A percentile compares a stretch with the other conserved stretches of the same genome.
Evolutionary conservation across 2,888 invertebrate genomes (phyloP).

Genomic region (Morinoia aosen): DNA sequence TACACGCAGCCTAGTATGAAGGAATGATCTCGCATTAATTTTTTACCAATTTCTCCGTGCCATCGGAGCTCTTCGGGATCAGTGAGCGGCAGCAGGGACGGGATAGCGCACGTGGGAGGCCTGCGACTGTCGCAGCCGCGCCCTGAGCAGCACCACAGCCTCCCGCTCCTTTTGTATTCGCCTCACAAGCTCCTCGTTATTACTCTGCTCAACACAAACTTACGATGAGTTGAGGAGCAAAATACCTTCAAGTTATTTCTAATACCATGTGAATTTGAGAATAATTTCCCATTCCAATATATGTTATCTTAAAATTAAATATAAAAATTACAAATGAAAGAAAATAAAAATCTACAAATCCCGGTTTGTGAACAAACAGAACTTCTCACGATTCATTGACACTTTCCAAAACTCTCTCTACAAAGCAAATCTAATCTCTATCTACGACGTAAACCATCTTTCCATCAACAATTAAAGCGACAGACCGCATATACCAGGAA

Average conservation of each 20-base stretch:
- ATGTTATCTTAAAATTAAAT: background rate
- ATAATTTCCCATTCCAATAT: background rate
- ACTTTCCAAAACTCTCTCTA: background rate
- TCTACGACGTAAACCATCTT: no score
- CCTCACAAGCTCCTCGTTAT: conserved; percentile 71
- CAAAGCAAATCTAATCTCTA: background rate
- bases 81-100: background rate
- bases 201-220: conserved; percentile 55
- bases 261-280: background rate
- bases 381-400: background rate
- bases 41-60: background rate
- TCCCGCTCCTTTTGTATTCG: conserved; percentile 72
- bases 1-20: background rate
- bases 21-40: background rate
- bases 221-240: background rate
- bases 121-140: conserved; percentile 57
- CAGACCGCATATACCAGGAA: no score
- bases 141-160: conserved; percentile 59
- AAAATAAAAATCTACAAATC: background rate
- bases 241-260: background rate
- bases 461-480: no score
- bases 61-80: background rate
- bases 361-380: background rate
- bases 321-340: background rate
- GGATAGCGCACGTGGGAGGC: background rate